These are phyloP conservation scores for Gorsachius goisagi DNA, from an alignment of 2,113 vertebrate species.

Conservation along the genomic window DNA sequence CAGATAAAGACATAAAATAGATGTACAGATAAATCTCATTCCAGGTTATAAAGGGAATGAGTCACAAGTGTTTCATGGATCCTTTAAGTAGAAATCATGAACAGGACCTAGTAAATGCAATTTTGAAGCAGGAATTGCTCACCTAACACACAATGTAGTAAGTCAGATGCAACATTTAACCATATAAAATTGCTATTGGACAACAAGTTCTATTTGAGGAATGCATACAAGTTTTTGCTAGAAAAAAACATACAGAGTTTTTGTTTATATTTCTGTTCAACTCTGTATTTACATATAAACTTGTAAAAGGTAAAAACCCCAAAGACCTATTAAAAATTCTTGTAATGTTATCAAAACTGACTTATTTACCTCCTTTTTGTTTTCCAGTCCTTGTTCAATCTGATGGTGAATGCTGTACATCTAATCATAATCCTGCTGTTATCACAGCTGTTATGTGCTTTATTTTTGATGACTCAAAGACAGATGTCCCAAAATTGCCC, in stretches of 20 bases:
- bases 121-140: not conserved
- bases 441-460: constrained; percentile 53
- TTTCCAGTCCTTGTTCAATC: constrained; percentile 28
- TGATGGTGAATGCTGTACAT: constrained; percentile 20
- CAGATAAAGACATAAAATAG: not conserved
- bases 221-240: not conserved
- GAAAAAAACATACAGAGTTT: not conserved
- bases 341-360: not conserved
- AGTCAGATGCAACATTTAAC: not conserved
- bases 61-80: not conserved
- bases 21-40: not conserved
- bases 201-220: not conserved
- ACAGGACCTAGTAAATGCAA: not conserved
- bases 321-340: not conserved
- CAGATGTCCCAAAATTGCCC: constrained; percentile 66
- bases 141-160: not conserved
- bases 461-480: constrained; percentile 54
- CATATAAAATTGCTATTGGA: not conserved
- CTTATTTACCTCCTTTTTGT: constrained; percentile 36
- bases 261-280: not conserved
- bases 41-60: not conserved
- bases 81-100: not conserved
- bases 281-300: not conserved
- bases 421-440: constrained; percentile 54
- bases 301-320: not conserved